These are phyloP conservation scores for Muscicapa adusta DNA, from an alignment of 2,113 vertebrate genomes.

Conservation along the genomic window DNA sequence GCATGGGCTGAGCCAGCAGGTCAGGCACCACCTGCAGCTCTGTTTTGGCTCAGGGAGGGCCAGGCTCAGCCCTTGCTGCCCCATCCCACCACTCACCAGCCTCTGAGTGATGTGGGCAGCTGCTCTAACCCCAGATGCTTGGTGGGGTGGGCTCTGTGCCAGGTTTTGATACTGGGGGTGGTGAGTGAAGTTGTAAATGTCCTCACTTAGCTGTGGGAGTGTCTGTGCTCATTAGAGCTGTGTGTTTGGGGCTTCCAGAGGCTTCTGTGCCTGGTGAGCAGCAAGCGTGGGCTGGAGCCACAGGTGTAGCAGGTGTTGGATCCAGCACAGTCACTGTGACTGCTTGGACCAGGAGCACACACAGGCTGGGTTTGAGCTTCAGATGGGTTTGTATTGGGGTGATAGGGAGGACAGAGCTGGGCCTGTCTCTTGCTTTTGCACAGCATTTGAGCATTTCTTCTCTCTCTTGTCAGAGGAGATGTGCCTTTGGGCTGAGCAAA, in stretches of 20 bases:
- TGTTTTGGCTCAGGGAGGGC: background rate
- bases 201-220: background rate
- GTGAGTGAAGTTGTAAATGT: background rate
- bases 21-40: background rate
- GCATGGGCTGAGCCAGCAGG: accelerated
- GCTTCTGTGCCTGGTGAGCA: background rate
- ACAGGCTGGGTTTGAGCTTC: background rate
- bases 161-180: background rate
- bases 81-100: background rate
- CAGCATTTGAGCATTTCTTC: background rate
- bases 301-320: background rate
- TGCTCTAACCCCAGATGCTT: background rate
- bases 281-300: background rate
- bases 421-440: background rate
- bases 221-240: background rate
- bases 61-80: background rate
- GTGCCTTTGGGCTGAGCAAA: background rate
- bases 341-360: background rate
- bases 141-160: background rate
- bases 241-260: background rate
- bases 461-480: background rate
- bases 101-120: background rate
- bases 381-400: background rate
- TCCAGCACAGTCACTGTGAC: background rate
- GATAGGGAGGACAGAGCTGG: background rate